Conservation (phyloP, 2,113 vertebrate species). For the Dicaeum eximium region DNA sequence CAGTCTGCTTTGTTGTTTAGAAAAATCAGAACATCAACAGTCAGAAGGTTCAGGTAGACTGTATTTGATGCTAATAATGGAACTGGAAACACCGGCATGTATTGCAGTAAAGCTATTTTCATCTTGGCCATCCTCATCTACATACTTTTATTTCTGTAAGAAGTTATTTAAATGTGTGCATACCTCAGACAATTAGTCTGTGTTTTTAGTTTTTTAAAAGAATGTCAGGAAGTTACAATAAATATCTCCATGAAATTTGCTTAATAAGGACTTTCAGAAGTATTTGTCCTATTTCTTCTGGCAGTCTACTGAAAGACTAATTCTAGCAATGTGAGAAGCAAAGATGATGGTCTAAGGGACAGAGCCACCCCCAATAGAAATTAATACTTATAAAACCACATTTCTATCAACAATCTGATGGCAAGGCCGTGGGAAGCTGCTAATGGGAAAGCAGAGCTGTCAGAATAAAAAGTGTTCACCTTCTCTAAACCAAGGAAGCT, state of each 20-base stretch:
- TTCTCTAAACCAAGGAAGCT: neutral
- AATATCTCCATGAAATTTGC: conserved; percentile 22
- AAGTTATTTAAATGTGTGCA: neutral
- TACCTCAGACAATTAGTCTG: neutral
- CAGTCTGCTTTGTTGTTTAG: neutral
- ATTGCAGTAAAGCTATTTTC: neutral
- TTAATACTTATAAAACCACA: neutral
- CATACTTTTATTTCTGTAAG: neutral
- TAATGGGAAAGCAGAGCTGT: conserved; percentile 34
- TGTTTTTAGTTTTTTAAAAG: neutral
- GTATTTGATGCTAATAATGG: neutral
- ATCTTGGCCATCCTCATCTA: neutral
- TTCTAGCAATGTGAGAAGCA: conserved; percentile 44
- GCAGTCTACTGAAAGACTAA: conserved; percentile 18
- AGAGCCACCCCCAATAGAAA: conserved; percentile 13
- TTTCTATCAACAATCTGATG: conserved; percentile 34
- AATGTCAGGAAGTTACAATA: neutral
- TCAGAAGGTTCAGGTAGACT: neutral
- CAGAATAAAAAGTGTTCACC: conserved; percentile 11
- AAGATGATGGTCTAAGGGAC: conserved; percentile 45
- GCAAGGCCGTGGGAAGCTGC: neutral
- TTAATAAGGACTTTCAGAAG: conserved; percentile 32
- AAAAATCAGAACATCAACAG: neutral
- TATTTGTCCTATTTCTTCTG: conserved; percentile 29
- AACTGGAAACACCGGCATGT: neutral